A percentile compares a stretch with the other conserved stretches of the same genome.
Evolutionary conservation across 2,888 invertebrate species (phyloP).

Genomic region (Lasioglossum zephyrum): DNA sequence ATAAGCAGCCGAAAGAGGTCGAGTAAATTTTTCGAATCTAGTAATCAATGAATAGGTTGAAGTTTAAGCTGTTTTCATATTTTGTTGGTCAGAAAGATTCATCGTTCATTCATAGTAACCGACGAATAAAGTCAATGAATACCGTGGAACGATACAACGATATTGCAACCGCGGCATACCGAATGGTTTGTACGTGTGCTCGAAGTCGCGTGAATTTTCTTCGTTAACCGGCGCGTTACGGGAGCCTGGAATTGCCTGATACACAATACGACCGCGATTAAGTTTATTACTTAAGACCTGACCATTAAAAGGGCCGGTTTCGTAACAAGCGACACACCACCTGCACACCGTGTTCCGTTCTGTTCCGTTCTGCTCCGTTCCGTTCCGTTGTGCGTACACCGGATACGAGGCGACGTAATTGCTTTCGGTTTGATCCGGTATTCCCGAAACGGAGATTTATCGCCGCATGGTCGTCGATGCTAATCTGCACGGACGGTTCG

Average conservation of each 20-base stretch:
- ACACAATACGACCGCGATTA: conserved; percentile 64
- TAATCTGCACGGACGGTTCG: conserved; percentile 54
- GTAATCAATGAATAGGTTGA: background rate
- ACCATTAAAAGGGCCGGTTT: conserved; percentile 62
- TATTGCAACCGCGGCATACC: background rate
- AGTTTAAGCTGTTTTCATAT: too few species aligned
- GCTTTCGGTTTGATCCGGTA: conserved; percentile 70
- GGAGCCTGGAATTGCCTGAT: conserved; percentile 43
- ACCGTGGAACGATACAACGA: background rate
- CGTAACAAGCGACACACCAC: conserved; percentile 45
- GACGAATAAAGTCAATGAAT: background rate
- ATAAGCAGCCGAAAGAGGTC: background rate
- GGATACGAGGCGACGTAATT: conserved; percentile 67
- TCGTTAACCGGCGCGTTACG: background rate
- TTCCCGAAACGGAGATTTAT: conserved; percentile 70
- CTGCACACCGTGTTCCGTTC: conserved; percentile 49
- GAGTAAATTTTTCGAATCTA: background rate
- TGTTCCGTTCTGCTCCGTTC: background rate
- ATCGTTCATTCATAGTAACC: too few species aligned
- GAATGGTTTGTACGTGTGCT: background rate
- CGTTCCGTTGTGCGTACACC: conserved; percentile 28
- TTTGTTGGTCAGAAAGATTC: too few species aligned
- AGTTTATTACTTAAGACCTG: conserved; percentile 66
- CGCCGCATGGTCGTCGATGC: conserved; percentile 60
- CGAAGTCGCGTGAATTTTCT: conserved; percentile 6